Evolutionary conservation across 2,113 vertebrate species (phyloP).

Genomic region (Oostethus manadensis): DNA sequence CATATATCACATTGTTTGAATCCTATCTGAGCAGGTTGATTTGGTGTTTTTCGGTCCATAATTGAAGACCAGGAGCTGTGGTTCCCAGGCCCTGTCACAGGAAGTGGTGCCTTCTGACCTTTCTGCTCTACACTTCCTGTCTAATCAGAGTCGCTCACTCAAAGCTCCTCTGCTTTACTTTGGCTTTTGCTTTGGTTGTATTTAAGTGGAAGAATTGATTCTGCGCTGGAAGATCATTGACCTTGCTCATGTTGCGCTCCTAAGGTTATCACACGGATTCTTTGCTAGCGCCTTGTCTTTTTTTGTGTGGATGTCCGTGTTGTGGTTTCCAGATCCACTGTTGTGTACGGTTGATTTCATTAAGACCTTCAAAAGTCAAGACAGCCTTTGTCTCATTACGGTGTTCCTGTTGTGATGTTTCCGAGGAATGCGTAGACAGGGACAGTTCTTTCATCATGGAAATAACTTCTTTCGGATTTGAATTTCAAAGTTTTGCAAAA

Average conservation of each 20-base stretch:
- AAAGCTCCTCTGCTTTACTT: neutral
- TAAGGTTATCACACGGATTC: constrained; percentile 28
- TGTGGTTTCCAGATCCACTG: constrained; percentile 18
- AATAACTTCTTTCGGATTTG: constrained; percentile 11
- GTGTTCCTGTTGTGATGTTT: constrained; percentile 1
- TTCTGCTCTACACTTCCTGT: constrained; percentile 59
- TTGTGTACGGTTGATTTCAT: constrained; percentile 13
- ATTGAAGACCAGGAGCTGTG: constrained; percentile 29
- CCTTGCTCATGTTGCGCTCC: constrained; percentile 29
- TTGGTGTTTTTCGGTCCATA: constrained; percentile 39
- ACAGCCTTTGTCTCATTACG: constrained; percentile 7
- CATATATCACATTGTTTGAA: constrained; percentile 15
- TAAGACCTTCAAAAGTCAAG: neutral
- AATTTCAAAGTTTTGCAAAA: constrained; percentile 48
- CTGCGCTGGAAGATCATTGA: constrained; percentile 1
- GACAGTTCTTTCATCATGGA: constrained; percentile 15
- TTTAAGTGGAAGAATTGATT: neutral
- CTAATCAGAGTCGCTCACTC: constrained; percentile 49
- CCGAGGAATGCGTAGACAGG: constrained; percentile 5
- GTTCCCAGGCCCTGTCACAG: constrained; percentile 72
- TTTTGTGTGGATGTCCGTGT: constrained; percentile 1
- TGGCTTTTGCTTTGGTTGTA: too few relatives aligned
- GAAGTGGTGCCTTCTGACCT: constrained; percentile 74
- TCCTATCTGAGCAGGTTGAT: constrained; percentile 18
- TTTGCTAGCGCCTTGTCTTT: constrained; percentile 16